Percentiles rank a stretch among this genome's conserved stretches.
Conservation (phyloP, 2,797 vertebrate species). For the Micrastur ruficollis region DNA sequence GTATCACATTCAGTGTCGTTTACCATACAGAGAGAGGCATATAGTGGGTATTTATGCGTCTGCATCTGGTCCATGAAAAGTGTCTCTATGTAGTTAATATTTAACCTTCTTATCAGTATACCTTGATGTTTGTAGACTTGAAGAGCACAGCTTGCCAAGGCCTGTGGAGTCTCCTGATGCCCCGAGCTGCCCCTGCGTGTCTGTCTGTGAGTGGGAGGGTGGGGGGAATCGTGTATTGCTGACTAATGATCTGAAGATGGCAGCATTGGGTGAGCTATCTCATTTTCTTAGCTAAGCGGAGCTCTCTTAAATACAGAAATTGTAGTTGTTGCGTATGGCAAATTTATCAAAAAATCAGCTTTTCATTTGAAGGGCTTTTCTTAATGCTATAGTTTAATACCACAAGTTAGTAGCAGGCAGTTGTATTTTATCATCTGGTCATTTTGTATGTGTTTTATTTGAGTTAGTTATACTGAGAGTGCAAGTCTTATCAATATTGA, state of each 20-base stretch:
- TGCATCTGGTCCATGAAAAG: not conserved
- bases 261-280: constrained; percentile 76
- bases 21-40: not conserved
- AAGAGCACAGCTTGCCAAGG: not conserved
- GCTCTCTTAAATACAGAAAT: not conserved
- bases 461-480: not conserved
- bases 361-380: constrained; percentile 58
- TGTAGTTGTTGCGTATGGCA: not conserved
- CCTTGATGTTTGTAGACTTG: not conserved
- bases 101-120: not conserved
- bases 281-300: not conserved
- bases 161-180: not conserved
- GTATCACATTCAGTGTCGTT: not conserved
- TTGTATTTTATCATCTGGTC: constrained; percentile 11
- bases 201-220: not conserved
- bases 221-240: not conserved
- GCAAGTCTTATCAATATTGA: constrained; percentile 12
- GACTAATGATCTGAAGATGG: constrained; percentile 72
- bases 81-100: not conserved
- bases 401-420: constrained; percentile 33
- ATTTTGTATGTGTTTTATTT: constrained; percentile 33
- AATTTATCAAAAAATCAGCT: constrained; percentile 39
- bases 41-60: not conserved
- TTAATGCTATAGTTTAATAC: not conserved
- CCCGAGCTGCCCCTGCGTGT: not conserved